Conservation (phyloP, 2,888 invertebrate species). For the Ashinkailepas kermadecensis region DNA sequence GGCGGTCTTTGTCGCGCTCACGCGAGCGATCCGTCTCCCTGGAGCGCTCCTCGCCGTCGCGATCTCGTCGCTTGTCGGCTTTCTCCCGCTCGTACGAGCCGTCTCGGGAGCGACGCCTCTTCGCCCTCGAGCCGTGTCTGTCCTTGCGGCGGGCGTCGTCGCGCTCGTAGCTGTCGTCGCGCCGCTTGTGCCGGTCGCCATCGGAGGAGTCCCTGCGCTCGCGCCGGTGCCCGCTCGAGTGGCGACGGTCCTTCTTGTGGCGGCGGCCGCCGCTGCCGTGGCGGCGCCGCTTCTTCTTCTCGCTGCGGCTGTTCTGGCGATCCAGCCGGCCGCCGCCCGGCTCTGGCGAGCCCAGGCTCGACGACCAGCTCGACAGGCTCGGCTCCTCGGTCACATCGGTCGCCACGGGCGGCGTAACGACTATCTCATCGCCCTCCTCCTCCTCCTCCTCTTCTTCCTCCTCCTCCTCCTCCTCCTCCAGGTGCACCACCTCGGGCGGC, state of each 20-base stretch:
- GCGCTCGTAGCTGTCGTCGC: background rate
- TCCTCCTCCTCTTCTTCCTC: background rate
- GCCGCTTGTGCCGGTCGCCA: background rate
- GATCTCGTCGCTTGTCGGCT: background rate
- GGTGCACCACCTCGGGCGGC: constrained; percentile 23
- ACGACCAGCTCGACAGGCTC: constrained; percentile 13
- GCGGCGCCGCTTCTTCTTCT: background rate
- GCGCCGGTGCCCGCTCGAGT: background rate
- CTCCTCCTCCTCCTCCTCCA: background rate
- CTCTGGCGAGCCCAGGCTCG: background rate
- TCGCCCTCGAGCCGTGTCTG: background rate
- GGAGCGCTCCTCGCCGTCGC: background rate
- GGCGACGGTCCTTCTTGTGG: constrained; percentile 8
- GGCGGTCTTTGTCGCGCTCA: background rate
- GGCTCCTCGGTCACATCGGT: background rate
- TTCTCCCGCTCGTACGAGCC: background rate
- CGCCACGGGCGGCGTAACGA: background rate
- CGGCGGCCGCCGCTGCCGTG: background rate
- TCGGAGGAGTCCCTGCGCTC: background rate
- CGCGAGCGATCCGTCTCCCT: background rate
- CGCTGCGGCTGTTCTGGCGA: background rate
- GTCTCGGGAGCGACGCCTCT: background rate
- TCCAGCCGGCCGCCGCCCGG: background rate
- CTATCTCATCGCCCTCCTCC: background rate
- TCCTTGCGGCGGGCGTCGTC: background rate